A percentile compares a stretch with the other conserved stretches of the same genome.
phyloP scores from a whole-genome alignment of 2,888 invertebrate genomes.

The Tachina lurida region DNA sequence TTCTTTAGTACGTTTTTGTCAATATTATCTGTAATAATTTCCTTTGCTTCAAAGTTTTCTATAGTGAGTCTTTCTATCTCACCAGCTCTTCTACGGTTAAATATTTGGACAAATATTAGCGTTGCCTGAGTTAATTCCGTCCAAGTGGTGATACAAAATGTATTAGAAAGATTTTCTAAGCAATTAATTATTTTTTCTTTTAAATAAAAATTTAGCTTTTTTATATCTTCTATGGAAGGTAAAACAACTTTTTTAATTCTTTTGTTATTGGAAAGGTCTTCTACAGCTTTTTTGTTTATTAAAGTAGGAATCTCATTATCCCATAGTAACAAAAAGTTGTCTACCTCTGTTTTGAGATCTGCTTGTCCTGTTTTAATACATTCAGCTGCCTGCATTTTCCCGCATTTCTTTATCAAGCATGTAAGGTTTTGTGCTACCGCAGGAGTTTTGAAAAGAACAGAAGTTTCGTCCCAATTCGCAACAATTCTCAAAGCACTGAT shows the following conservation, averaged over 20 bases:
- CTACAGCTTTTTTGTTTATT: background rate
- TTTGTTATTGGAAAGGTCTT: background rate
- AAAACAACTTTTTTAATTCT: background rate
- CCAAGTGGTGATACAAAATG: background rate
- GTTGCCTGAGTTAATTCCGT: background rate
- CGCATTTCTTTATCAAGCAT: conserved; percentile 1
- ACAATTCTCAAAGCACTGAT: background rate
- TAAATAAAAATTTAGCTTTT: background rate
- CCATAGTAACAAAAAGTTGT: background rate
- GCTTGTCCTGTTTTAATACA: background rate
- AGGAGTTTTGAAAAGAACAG: background rate
- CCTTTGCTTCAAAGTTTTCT: background rate
- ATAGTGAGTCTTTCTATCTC: background rate
- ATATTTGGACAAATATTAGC: background rate
- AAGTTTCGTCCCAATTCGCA: background rate
- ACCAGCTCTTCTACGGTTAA: background rate
- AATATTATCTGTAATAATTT: background rate
- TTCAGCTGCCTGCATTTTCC: background rate
- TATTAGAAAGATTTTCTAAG: background rate
- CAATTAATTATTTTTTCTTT: background rate
- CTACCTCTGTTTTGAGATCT: background rate
- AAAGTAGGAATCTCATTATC: background rate
- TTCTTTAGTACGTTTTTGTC: conserved; percentile 29
- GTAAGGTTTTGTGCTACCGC: background rate
- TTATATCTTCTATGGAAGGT: background rate